Conservation (phyloP, 2,113 vertebrate species). For the Crotalus viridis region DNA sequence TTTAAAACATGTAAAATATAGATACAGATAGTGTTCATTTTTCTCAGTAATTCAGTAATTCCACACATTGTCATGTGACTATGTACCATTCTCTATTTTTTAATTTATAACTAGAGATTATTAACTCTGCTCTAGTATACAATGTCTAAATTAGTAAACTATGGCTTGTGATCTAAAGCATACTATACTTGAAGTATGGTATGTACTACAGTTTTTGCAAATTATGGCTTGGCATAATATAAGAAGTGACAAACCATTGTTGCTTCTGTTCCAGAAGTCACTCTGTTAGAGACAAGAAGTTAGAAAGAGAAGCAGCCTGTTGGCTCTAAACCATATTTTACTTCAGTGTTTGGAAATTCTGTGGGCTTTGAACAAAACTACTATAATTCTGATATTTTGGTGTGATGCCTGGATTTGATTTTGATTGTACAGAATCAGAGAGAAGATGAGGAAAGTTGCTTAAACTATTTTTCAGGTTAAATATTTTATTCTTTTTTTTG, state of each 20-base stretch:
- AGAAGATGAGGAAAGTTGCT: constrained; percentile 38
- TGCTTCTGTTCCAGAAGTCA: neutral
- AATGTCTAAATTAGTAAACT: neutral
- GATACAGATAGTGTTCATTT: neutral
- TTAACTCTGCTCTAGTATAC: neutral
- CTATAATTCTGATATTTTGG: neutral
- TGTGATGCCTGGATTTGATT: constrained; percentile 20
- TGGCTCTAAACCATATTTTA: neutral
- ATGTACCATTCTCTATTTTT: neutral
- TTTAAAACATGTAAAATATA: neutral
- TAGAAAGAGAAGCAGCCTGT: neutral
- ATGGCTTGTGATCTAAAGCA: neutral
- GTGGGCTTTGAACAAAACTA: neutral
- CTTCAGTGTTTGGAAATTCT: neutral
- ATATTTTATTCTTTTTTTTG: constrained; percentile 37
- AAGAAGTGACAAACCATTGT: neutral
- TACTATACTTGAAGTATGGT: neutral
- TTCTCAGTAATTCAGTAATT: neutral
- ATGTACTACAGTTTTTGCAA: neutral
- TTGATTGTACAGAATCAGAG: constrained; percentile 26
- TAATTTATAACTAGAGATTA: neutral
- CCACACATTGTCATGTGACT: neutral
- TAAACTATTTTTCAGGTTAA: constrained; percentile 42
- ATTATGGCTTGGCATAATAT: neutral
- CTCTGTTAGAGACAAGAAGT: neutral